These are phyloP conservation scores for Chirona hameri DNA, from an alignment of 2,888 invertebrate genomes.

Conservation along the genomic window DNA sequence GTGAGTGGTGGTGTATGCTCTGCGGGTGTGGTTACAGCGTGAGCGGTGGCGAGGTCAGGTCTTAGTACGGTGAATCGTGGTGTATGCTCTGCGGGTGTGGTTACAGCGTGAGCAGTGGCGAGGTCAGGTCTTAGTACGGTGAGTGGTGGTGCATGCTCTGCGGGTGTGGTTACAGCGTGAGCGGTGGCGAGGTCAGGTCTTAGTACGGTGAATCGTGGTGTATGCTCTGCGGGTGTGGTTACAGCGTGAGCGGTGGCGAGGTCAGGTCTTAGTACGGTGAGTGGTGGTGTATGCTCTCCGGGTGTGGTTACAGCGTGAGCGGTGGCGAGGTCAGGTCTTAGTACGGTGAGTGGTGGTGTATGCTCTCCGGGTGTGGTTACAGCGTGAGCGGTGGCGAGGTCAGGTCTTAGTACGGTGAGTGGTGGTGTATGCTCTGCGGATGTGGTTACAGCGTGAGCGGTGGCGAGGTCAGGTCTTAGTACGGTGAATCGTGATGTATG, in stretches of 20 bases:
- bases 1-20: constrained; percentile 48
- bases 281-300: constrained; percentile 43
- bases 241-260: constrained; percentile 39
- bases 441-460: no score
- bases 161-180: no score
- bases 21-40: no score
- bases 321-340: constrained; percentile 52
- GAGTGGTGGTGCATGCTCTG: constrained; percentile 43
- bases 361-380: no score
- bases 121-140: constrained; percentile 56
- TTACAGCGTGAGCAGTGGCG: constrained; percentile 39
- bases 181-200: constrained; percentile 51
- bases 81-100: no score
- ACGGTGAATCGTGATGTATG: constrained; percentile 50
- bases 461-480: constrained; percentile 53
- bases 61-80: constrained; percentile 53
- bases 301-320: no score
- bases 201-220: constrained; percentile 51
- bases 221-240: no score
- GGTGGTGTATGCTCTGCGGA: no score
- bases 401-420: constrained; percentile 59
- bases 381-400: constrained; percentile 41
- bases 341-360: constrained; percentile 50
- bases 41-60: constrained; percentile 49
- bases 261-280: constrained; percentile 57